These are phyloP conservation scores for Girardinichthys multiradiatus DNA, from an alignment of 2,113 vertebrate genomes.

Conservation along the genomic window DNA sequence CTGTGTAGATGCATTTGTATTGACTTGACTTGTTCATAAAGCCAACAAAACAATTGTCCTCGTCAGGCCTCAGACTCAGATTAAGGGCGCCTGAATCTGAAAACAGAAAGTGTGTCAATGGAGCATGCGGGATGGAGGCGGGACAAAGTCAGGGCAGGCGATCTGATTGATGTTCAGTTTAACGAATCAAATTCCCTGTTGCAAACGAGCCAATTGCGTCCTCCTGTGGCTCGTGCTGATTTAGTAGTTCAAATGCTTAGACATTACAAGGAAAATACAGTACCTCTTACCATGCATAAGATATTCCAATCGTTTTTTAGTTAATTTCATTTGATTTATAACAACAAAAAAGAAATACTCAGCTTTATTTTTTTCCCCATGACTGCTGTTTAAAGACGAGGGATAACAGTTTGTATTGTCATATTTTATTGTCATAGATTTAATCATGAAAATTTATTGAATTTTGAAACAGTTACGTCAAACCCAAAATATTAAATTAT, in stretches of 20 bases:
- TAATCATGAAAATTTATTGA: too few relatives aligned
- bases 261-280: neutral
- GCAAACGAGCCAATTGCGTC: neutral
- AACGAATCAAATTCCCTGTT: conserved; percentile 4
- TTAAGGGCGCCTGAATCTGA: conserved; percentile 4
- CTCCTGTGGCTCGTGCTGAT: neutral
- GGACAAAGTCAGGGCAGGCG: neutral
- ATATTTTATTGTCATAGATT: too few relatives aligned
- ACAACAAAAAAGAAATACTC: neutral
- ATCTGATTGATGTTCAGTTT: conserved; percentile 22
- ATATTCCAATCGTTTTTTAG: neutral
- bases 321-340: neutral
- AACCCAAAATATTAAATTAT: neutral
- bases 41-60: too few relatives aligned
- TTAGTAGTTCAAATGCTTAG: neutral
- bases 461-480: neutral
- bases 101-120: conserved; percentile 35
- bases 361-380: neutral
- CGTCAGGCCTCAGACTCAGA: neutral
- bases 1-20: too few relatives aligned
- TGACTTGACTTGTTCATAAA: too few relatives aligned
- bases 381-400: neutral
- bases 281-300: neutral
- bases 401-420: too few relatives aligned
- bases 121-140: neutral